Conservation (phyloP, 1,140 invertebrate genomes). For the Drosophila tristis region DNA sequence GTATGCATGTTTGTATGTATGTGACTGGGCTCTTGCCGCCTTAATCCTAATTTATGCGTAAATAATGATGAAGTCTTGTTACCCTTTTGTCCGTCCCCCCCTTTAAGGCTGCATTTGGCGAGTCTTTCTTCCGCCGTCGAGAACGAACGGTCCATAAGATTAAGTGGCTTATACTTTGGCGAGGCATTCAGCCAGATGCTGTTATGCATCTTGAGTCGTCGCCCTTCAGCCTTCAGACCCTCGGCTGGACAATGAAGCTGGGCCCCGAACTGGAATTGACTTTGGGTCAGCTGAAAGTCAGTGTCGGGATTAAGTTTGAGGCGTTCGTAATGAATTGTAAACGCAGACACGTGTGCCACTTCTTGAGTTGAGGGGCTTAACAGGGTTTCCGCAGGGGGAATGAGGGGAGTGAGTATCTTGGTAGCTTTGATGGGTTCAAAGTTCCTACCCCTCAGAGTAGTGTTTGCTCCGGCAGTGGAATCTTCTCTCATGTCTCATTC, state of each 20-base stretch:
- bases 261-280: conserved; percentile 49
- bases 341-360: conserved; percentile 68
- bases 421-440: conserved; percentile 37
- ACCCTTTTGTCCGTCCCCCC: conserved; percentile 17
- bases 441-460: conserved; percentile 21
- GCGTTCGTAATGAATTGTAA: conserved; percentile 77
- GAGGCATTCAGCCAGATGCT: conserved; percentile 58
- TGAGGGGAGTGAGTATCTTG: conserved; percentile 10
- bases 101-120: conserved; percentile 36
- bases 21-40: neutral
- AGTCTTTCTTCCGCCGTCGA: conserved; percentile 44
- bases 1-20: too few relatives aligned
- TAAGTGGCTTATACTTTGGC: conserved; percentile 70
- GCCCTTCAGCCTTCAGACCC: conserved; percentile 22
- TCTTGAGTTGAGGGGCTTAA: conserved; percentile 23
- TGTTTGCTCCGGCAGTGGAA: neutral
- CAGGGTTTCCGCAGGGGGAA: conserved; percentile 1
- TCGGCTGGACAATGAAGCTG: conserved; percentile 48
- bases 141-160: conserved; percentile 39
- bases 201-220: conserved; percentile 62
- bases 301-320: conserved; percentile 43
- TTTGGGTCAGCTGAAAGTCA: conserved; percentile 61
- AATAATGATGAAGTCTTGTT: conserved; percentile 74
- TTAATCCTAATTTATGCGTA: conserved; percentile 82
- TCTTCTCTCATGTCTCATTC: conserved; percentile 36